A percentile compares a stretch with the other conserved stretches of the same genome.
These are phyloP conservation scores for Hydroisotoma schaefferi DNA, from an alignment of 2,888 invertebrate species.

Conservation along the genomic window DNA sequence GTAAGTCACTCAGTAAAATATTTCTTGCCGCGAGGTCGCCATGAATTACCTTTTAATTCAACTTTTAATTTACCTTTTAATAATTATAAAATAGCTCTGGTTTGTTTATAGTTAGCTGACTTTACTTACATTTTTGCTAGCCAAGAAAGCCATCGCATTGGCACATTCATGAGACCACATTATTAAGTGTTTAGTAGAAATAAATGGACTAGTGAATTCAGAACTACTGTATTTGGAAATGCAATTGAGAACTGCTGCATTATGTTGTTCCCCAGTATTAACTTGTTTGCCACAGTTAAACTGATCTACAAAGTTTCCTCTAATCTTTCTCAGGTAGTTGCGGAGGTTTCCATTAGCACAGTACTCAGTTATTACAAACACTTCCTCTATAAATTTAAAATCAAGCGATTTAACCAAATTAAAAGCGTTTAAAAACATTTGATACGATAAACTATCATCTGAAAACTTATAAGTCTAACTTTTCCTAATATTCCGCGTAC, in stretches of 20 bases:
- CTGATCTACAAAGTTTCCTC: slow-evolving; percentile 5
- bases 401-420: no score
- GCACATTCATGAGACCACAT: slow-evolving; percentile 30
- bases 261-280: background rate
- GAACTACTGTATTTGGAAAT: no score
- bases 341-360: slow-evolving; percentile 16
- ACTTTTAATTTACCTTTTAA: background rate
- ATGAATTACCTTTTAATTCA: slow-evolving; percentile 24
- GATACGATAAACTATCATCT: no score
- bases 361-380: slow-evolving; percentile 12
- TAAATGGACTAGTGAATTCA: background rate
- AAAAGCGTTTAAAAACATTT: no score
- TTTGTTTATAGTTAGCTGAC: no score
- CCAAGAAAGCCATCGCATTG: slow-evolving; percentile 28
- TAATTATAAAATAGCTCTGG: background rate
- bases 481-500: background rate
- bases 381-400: no score
- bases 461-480: no score
- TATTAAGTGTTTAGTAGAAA: slow-evolving; percentile 19
- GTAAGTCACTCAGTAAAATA: slow-evolving; percentile 22
- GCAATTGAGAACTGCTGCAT: background rate
- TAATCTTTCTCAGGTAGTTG: slow-evolving; percentile 7
- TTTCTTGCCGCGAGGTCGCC: slow-evolving; percentile 34
- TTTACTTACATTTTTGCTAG: slow-evolving; percentile 26
- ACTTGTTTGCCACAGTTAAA: background rate